A percentile compares a stretch with the other conserved stretches of the same genome.
phyloP scores from a whole-genome alignment of 1,140 invertebrate species.

The Drosophila watanabei region DNA sequence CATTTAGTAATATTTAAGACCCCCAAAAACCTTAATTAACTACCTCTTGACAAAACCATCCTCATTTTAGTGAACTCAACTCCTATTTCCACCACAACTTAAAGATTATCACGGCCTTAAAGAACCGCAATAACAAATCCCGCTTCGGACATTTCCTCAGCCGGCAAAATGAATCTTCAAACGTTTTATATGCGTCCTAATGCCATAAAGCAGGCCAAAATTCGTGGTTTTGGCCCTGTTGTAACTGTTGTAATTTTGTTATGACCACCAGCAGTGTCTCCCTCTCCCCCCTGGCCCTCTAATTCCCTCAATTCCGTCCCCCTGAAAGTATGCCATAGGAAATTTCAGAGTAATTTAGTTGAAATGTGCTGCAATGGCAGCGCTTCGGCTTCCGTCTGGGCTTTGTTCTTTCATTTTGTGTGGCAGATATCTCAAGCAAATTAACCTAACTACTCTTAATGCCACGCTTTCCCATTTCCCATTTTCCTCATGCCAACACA shows the following conservation, averaged over 20 bases:
- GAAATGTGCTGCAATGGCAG: conserved; percentile 38
- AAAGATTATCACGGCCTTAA: conserved; percentile 19
- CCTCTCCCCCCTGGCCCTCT: not conserved
- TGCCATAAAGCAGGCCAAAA: conserved; percentile 41
- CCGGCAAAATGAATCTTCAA: conserved; percentile 38
- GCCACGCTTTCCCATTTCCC: conserved; percentile 8
- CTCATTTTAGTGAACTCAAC: not conserved
- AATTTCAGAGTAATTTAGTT: conserved; percentile 43
- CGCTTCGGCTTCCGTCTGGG: conserved; percentile 15
- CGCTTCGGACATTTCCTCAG: conserved; percentile 10
- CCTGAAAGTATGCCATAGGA: conserved; percentile 31
- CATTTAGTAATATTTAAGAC: not conserved
- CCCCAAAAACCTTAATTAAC: not conserved
- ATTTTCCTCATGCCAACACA: not conserved
- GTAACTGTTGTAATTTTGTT: conserved; percentile 46
- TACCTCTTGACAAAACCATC: not conserved
- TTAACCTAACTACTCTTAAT: conserved; percentile 62
- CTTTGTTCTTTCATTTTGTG: conserved; percentile 55
- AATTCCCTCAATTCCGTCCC: not conserved
- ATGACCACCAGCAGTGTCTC: conserved; percentile 16
- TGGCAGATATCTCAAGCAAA: conserved; percentile 58
- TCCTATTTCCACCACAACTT: not conserved
- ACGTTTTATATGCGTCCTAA: conserved; percentile 48
- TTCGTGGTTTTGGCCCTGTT: conserved; percentile 33
- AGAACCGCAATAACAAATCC: conserved; percentile 21